Conservation (phyloP, 1,140 invertebrate genomes). For the Listronotus bonariensis region DNA sequence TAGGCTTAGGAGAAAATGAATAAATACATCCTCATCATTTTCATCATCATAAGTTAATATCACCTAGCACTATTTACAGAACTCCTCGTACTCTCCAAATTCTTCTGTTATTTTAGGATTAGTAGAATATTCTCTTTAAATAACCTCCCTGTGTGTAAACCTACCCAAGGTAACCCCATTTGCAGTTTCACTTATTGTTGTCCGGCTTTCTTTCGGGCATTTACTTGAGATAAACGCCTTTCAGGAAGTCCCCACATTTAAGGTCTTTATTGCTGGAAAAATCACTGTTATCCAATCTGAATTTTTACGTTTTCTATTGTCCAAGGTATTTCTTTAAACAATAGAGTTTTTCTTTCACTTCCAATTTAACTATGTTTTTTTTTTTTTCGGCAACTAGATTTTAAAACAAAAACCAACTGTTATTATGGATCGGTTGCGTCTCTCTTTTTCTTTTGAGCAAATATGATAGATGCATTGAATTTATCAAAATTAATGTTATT, state of each 20-base stretch:
- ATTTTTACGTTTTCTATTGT: constrained; percentile 8
- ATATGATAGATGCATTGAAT: background rate
- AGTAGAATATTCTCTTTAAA: constrained; percentile 8
- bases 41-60: background rate
- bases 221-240: too few relatives aligned
- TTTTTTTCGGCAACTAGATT: too few relatives aligned
- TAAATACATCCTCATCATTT: background rate
- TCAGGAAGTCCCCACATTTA: background rate
- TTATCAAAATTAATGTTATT: constrained; percentile 5
- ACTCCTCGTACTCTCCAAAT: background rate
- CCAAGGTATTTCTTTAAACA: too few relatives aligned
- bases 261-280: background rate
- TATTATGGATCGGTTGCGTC: too few relatives aligned
- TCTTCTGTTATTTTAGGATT: constrained; percentile 1
- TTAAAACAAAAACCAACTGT: too few relatives aligned
- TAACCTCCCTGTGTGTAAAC: constrained; percentile 24
- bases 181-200: too few relatives aligned
- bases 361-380: too few relatives aligned
- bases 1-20: background rate
- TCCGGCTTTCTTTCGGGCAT: too few relatives aligned
- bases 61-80: background rate
- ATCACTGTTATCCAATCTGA: constrained; percentile 9
- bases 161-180: background rate
- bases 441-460: background rate
- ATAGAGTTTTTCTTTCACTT: too few relatives aligned